A percentile compares a stretch with the other conserved stretches of the same genome.
Evolutionary conservation across 2,888 invertebrate species (phyloP).

Genomic region (Furcula furcula): DNA sequence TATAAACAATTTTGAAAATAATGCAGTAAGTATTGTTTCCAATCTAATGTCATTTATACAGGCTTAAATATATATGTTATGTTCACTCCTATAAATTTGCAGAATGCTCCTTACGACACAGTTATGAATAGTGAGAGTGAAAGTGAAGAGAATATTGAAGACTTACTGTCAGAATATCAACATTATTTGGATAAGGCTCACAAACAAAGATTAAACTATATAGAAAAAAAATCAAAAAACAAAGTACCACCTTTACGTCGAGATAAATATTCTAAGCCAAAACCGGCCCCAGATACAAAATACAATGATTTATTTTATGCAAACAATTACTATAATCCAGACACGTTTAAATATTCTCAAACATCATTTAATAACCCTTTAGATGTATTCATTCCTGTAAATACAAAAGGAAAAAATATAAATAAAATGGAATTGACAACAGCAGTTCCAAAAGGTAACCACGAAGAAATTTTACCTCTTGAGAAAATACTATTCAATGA

Average conservation of each 20-base stretch:
- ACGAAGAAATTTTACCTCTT: slow-evolving; percentile 19
- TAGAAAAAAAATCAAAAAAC: slow-evolving; percentile 63
- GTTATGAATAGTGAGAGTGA: slow-evolving; percentile 52
- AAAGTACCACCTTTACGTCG: slow-evolving; percentile 58
- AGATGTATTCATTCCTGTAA: slow-evolving; percentile 52
- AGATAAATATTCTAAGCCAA: slow-evolving; percentile 52
- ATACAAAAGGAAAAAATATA: slow-evolving; percentile 34
- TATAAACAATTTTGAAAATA: slow-evolving; percentile 61
- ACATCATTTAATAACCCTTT: slow-evolving; percentile 40
- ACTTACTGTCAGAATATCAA: slow-evolving; percentile 66
- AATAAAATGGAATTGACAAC: slow-evolving; percentile 31
- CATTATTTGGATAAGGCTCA: slow-evolving; percentile 67
- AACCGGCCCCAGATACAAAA: slow-evolving; percentile 31
- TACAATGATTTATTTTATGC: slow-evolving; percentile 39
- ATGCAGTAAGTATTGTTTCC: slow-evolving; percentile 54
- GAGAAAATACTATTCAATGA: slow-evolving; percentile 34
- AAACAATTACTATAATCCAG: slow-evolving; percentile 38
- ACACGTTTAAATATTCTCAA: slow-evolving; percentile 30
- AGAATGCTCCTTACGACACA: slow-evolving; percentile 51
- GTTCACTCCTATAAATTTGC: slow-evolving; percentile 19
- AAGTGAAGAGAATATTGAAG: slow-evolving; percentile 63
- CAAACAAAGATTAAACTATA: slow-evolving; percentile 54
- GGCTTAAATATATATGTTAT: neutral
- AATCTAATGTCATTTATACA: neutral
- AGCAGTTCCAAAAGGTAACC: slow-evolving; percentile 21